phyloP scores from a whole-genome alignment of 2,888 invertebrate species.

The Willowsia nigromaculata region DNA sequence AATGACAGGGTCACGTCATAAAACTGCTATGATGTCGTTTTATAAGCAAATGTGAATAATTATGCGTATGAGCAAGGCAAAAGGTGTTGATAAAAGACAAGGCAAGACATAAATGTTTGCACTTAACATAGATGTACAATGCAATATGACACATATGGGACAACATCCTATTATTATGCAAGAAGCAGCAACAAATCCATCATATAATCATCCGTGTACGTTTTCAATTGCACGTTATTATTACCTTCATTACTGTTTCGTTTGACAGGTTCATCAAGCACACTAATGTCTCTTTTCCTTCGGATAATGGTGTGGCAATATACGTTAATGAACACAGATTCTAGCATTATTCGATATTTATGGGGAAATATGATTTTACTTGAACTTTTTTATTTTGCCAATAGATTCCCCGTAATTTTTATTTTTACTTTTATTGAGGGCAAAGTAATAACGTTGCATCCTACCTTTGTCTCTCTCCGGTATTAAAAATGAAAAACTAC shows the following conservation, averaged over 20 bases:
- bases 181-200: conserved; percentile 13
- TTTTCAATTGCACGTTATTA: conserved; percentile 36
- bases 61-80: conserved; percentile 20
- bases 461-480: conserved; percentile 1
- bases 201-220: conserved; percentile 39
- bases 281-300: conserved; percentile 17
- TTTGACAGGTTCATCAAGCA: conserved; percentile 58
- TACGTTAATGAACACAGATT: neutral
- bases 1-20: conserved; percentile 66
- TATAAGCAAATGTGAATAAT: neutral
- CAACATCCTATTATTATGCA: conserved; percentile 8
- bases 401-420: neutral
- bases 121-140: neutral
- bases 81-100: conserved; percentile 32
- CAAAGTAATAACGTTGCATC: conserved; percentile 38
- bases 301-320: neutral
- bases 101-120: neutral
- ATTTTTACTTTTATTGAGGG: conserved; percentile 64
- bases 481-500: conserved; percentile 7
- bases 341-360: neutral
- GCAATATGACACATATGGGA: neutral
- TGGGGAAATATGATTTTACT: neutral
- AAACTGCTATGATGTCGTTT: neutral
- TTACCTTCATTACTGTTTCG: neutral
- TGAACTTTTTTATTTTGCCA: conserved; percentile 19